Evolutionary conservation across 2,797 vertebrate species (phyloP), one percentile per base, ranked within the genome.

Genomic region (Sorex maritimensis): DNA sequence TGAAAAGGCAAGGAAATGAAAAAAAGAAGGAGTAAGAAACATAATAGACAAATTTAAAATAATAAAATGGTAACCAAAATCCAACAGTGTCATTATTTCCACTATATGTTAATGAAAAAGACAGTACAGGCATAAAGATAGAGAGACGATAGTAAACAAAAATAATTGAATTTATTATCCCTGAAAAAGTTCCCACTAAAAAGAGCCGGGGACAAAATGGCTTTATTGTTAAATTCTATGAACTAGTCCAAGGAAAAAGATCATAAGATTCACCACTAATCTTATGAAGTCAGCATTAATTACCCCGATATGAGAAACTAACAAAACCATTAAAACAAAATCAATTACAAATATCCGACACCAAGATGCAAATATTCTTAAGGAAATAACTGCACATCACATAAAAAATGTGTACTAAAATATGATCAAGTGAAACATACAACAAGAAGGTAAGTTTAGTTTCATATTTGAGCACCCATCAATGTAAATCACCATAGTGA

Each of bases 61-160:
- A 75, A 69, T 52, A 55, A 68, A 83, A 90, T n/a, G 34, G 19
- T 46, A 61, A 61, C 8, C 14, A 14, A 84, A 84, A 71, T 71
- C 30, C 26, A 69, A 41, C 15, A 23, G 52, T 34, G 71, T 34
- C 3, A 63, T 63, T 19, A 87, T 79, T 63, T 78, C 8, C 21
- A 82, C 55, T 84, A 82, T 83, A 69, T 80, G 10, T 75, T 80
- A 91, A 90, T 71, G 49, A 14, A 87, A 74, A 67, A 93, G 79
- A n/a, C 4, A 63, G 11, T 69, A 58, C 21, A 91, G 63, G 38
- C 26, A 74, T 74, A 82, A 84, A 41, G 73, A 13, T 13, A 87
- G 61, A 69, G 26, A 80, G n/a, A 88, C 44, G 12, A 71, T 6
- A 80, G 21, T 44, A 61, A 61, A n/a, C 6, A 26, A 41, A 13